Percentiles rank a stretch among this genome's conserved stretches.
Evolutionary conservation across 2,888 invertebrate species (phyloP).

Genomic region (Dilophus febrilis): DNA sequence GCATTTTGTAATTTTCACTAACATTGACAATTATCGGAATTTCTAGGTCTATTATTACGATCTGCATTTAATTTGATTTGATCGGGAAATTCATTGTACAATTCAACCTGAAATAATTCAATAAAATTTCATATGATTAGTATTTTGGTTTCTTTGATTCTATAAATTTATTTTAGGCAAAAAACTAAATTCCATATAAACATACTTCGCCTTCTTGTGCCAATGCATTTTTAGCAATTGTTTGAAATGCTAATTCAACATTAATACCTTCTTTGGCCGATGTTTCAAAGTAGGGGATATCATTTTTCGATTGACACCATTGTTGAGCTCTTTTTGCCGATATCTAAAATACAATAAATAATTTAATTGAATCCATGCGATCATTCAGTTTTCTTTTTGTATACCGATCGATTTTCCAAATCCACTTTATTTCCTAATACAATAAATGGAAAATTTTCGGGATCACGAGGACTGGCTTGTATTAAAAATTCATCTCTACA

Average conservation of each 20-base stretch:
- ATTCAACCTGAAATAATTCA: conserved; percentile 45
- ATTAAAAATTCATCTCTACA: conserved; percentile 98
- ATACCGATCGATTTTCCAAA: conserved; percentile 72
- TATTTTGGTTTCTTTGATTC: too few species aligned
- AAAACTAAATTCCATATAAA: too few species aligned
- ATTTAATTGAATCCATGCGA: too few species aligned
- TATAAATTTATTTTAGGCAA: not conserved
- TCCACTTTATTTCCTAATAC: conserved; percentile 96
- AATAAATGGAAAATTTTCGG: conserved; percentile 98
- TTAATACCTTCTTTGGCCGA: conserved; percentile 98
- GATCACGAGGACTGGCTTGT: conserved; percentile 90
- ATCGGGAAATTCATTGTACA: conserved; percentile 95
- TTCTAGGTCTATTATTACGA: conserved; percentile 53
- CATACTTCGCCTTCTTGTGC: conserved; percentile 72
- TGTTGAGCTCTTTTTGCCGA: conserved; percentile 86
- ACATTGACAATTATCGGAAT: conserved; percentile 59
- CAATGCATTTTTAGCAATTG: conserved; percentile 93
- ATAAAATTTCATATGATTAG: too few species aligned
- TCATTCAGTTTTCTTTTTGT: conserved; percentile 3
- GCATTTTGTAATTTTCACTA: conserved; percentile 29
- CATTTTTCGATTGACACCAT: conserved; percentile 98
- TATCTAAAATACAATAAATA: conserved; percentile 36
- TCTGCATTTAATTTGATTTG: conserved; percentile 75
- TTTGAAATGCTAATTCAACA: conserved; percentile 97
- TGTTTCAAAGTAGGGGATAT: conserved; percentile 98